Evolutionary conservation across 2,888 invertebrate genomes (phyloP).

Genomic region (Carpatolechia fugitivella): DNA sequence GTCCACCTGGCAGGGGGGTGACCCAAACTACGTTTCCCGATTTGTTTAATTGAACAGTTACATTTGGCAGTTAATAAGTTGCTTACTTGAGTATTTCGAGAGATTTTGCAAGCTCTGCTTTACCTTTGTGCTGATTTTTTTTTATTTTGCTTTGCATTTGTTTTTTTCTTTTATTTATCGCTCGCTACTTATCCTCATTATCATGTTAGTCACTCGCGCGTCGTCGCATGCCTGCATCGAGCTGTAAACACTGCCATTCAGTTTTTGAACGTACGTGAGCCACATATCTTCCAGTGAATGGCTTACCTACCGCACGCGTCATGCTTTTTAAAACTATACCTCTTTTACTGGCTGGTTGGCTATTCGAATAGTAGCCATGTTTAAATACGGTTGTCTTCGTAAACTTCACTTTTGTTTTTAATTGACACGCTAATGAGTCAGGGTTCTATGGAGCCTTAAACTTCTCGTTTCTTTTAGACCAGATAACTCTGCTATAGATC

Average conservation of each 20-base stretch:
- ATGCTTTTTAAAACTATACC: conserved; percentile 7
- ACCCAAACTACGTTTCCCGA: no score
- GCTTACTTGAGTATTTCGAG: no score
- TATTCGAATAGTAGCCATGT: conserved; percentile 3
- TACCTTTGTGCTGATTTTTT: no score
- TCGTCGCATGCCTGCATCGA: conserved; percentile 1
- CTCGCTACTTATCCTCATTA: background rate
- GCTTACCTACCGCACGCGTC: conserved; percentile 17
- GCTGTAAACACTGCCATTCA: conserved; percentile 11
- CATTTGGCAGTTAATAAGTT: no score
- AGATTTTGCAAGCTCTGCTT: no score
- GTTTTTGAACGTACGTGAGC: background rate
- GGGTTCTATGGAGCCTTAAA: background rate
- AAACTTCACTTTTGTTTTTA: background rate
- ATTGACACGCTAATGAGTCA: background rate
- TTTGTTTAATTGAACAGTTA: no score
- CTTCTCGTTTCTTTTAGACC: background rate
- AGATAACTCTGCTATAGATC: background rate
- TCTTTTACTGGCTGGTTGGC: background rate
- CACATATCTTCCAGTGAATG: background rate
- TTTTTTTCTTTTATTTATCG: background rate
- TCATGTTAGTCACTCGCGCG: background rate
- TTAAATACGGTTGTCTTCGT: background rate
- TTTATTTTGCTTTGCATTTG: no score
- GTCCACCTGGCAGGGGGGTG: no score